phyloP scores from a whole-genome alignment of 2,797 vertebrate genomes.

The Myotis daubentonii region DNA sequence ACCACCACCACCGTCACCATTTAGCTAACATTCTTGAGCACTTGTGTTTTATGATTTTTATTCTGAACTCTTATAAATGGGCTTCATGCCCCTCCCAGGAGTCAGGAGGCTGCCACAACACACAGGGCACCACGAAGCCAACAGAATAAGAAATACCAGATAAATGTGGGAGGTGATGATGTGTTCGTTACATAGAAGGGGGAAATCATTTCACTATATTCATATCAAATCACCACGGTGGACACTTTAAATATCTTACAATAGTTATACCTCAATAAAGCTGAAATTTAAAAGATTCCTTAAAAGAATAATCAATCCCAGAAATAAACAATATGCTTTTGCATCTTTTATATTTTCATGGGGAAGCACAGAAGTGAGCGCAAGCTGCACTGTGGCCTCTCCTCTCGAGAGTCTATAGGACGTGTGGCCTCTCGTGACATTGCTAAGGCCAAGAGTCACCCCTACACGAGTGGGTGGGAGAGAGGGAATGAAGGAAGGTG shows the following conservation, averaged over 20 bases:
- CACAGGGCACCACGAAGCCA: not conserved
- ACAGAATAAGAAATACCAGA: not conserved
- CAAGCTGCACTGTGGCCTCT: rapidly evolving
- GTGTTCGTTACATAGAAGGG: not conserved
- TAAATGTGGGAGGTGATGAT: not conserved
- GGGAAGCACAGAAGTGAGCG: not conserved
- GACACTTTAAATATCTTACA: not conserved
- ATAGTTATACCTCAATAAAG: not conserved
- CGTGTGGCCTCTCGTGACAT: not conserved
- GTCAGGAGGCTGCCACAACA: not conserved
- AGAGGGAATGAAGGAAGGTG: no score
- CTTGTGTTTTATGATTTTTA: not conserved
- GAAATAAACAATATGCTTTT: not conserved
- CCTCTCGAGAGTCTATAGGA: not conserved
- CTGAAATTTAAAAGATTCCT: not conserved
- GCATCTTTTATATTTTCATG: not conserved
- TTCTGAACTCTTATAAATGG: not conserved
- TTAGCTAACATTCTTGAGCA: not conserved
- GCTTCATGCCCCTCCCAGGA: not conserved
- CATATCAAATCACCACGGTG: not conserved
- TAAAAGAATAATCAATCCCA: not conserved
- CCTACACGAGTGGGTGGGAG: not conserved
- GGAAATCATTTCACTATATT: not conserved
- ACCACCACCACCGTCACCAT: not conserved
- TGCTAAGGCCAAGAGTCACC: not conserved